Conservation (phyloP, 2,113 vertebrate species). For the Dicerorhinus sumatrensis region DNA sequence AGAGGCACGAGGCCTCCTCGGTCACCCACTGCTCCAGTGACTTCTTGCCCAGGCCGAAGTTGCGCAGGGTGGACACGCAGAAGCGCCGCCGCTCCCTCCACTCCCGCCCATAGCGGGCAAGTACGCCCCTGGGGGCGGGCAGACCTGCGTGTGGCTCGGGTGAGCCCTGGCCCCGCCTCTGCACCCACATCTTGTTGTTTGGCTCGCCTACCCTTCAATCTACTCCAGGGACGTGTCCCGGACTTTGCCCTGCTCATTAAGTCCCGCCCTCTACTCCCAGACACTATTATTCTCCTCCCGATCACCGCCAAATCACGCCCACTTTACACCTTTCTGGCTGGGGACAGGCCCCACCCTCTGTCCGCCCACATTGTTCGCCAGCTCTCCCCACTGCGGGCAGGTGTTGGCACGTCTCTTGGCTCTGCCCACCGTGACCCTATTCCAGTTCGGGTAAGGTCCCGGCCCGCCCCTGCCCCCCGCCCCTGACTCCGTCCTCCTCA, state of each 20-base stretch:
- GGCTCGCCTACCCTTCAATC: background rate
- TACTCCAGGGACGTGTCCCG: background rate
- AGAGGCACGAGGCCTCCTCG: no score
- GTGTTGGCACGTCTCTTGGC: background rate
- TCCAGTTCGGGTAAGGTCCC: rapidly evolving
- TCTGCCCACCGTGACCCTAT: background rate
- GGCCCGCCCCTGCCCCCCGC: background rate
- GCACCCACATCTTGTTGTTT: rapidly evolving
- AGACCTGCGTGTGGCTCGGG: rapidly evolving
- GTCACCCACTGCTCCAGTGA: no score
- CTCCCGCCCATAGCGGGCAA: constrained; percentile 69
- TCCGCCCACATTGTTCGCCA: rapidly evolving
- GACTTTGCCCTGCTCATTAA: background rate
- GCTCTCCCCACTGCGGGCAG: background rate
- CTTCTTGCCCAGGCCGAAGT: constrained; percentile 91
- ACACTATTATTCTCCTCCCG: no score
- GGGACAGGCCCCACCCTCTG: rapidly evolving
- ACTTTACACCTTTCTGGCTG: background rate
- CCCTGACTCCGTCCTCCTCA: rapidly evolving
- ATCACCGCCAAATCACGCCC: no score
- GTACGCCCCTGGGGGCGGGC: constrained; percentile 80
- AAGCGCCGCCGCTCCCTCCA: constrained; percentile 91
- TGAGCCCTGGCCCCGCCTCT: rapidly evolving
- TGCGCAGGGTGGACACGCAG: constrained; percentile 86
- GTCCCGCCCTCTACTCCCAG: background rate